Base-by-base conservation (phyloP, 2,797 vertebrate genomes). In the Decapterus maruadsi region DNA sequence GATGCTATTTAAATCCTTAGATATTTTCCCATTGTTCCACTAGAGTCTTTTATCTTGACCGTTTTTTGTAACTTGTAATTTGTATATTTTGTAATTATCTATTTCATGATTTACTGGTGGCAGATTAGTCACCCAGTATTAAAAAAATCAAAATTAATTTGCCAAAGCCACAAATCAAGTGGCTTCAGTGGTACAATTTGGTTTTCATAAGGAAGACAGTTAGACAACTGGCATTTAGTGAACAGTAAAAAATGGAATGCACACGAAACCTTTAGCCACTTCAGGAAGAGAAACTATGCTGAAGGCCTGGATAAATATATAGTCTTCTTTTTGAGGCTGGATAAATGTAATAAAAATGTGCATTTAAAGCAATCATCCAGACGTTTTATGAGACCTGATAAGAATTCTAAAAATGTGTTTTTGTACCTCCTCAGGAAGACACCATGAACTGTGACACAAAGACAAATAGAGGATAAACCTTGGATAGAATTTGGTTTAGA, bases 61-160 rank as follows among this genome's bases (percentile, higher is more conserved):
- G 5, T 5, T 78, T 78, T 69, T 57, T 34, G 6, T 70, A 16
- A 72, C 82, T 71, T 72, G 55, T 43, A 74, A 70, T 66, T 38
- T 43, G 14, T 14, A 13, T 72, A 16, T 68, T 82, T 71, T 72
- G 58, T 48, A 74, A 74, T 66, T 38, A 76, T 73, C 51, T 55
- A 45, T 54, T 69, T 71, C 55, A 57, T 77, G 16, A 56, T 81
- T 29, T 68, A 61, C 17, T 29, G 64, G 17, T 38, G 51, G 17
- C 40, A 81, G 78, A 68, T 76, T 22, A 72, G 62, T 81, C 38
- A 58, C 22, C 67, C 19, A 11, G 54, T 60, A 31, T 73, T 75
- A 71, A 79, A 77, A 31, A 75, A 80, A 81, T 75, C 66, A 43
- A 67, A 69, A 82, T 80, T 10, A 0, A 75, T 82, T 81, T 81